Conservation (phyloP, 1,140 invertebrate species). For the Schlechtendalia chinensis region DNA sequence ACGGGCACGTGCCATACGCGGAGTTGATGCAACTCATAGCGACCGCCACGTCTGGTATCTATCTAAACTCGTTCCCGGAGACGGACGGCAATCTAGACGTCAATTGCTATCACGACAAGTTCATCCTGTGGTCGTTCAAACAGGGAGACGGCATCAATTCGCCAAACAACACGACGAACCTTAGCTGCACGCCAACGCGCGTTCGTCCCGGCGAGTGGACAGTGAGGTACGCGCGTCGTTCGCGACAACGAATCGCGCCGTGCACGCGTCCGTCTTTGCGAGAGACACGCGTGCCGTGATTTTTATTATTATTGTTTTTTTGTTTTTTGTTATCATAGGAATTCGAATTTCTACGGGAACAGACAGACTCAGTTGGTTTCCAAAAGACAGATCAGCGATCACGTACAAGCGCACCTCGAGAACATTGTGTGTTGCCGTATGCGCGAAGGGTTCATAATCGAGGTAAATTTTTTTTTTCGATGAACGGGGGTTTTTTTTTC, state of each 20-base stretch:
- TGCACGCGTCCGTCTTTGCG: too few relatives aligned
- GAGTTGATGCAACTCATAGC: slow-evolving; percentile 79
- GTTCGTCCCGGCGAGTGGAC: slow-evolving; percentile 57
- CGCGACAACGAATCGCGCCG: too few relatives aligned
- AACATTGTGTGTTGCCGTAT: slow-evolving; percentile 74
- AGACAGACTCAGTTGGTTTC: slow-evolving; percentile 61
- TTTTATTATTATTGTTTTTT: too few relatives aligned
- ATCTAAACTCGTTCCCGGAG: slow-evolving; percentile 55
- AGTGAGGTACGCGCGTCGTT: slow-evolving; percentile 55
- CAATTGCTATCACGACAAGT: slow-evolving; percentile 72
- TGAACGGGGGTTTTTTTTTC: too few relatives aligned
- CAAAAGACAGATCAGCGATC: slow-evolving; percentile 69
- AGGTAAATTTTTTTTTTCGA: slow-evolving; percentile 60
- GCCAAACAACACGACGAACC: slow-evolving; percentile 23
- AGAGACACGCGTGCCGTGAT: too few relatives aligned
- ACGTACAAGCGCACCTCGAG: slow-evolving; percentile 65
- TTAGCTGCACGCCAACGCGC: slow-evolving; percentile 31
- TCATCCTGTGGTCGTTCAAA: slow-evolving; percentile 77
- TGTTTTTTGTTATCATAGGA: slow-evolving; percentile 57
- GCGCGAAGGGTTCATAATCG: slow-evolving; percentile 76
- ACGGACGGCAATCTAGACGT: slow-evolving; percentile 43
- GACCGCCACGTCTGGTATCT: slow-evolving; percentile 74
- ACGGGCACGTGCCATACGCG: slow-evolving; percentile 71
- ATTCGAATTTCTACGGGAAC: slow-evolving; percentile 63
- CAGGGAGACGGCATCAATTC: slow-evolving; percentile 52